Conservation (phyloP, 2,888 invertebrate genomes). For the Anticlea derivata region DNA sequence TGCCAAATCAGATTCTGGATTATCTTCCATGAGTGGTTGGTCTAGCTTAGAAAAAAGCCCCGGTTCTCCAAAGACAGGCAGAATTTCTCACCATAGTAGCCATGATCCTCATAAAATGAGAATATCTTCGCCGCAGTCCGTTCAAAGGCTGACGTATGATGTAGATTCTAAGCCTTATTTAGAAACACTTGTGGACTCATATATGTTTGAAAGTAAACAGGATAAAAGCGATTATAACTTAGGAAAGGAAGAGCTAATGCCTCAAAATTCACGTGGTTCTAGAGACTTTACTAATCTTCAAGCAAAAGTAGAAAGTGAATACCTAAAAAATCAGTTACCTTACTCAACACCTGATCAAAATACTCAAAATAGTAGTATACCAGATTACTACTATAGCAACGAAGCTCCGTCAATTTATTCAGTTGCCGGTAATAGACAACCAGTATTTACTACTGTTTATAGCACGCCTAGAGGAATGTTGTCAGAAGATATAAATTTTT, state of each 20-base stretch:
- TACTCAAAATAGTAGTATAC: constrained; percentile 62
- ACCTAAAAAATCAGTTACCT: constrained; percentile 58
- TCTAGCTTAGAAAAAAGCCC: constrained; percentile 94
- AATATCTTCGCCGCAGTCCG: constrained; percentile 67
- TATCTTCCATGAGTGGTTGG: constrained; percentile 94
- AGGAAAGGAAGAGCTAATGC: constrained; percentile 52
- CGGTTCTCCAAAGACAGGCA: constrained; percentile 88
- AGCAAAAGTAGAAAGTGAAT: constrained; percentile 58
- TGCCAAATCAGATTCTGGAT: constrained; percentile 93
- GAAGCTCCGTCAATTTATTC: constrained; percentile 89
- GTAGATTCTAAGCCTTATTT: constrained; percentile 75
- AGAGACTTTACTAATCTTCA: constrained; percentile 63
- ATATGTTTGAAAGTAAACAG: constrained; percentile 60
- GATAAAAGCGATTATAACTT: constrained; percentile 64
- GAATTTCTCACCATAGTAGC: constrained; percentile 58
- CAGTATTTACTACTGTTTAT: constrained; percentile 89
- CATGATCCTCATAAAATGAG: constrained; percentile 74
- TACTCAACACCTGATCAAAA: constrained; percentile 57
- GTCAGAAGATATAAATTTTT: constrained; percentile 86
- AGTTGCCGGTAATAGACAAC: constrained; percentile 88
- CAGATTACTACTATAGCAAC: constrained; percentile 73
- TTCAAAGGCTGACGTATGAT: constrained; percentile 69
- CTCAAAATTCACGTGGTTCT: constrained; percentile 57
- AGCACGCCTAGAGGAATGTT: constrained; percentile 87
- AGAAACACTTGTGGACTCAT: constrained; percentile 84